These are phyloP conservation scores for Kradibia gibbosae DNA, from an alignment of 1,140 invertebrate species.

Conservation along the genomic window DNA sequence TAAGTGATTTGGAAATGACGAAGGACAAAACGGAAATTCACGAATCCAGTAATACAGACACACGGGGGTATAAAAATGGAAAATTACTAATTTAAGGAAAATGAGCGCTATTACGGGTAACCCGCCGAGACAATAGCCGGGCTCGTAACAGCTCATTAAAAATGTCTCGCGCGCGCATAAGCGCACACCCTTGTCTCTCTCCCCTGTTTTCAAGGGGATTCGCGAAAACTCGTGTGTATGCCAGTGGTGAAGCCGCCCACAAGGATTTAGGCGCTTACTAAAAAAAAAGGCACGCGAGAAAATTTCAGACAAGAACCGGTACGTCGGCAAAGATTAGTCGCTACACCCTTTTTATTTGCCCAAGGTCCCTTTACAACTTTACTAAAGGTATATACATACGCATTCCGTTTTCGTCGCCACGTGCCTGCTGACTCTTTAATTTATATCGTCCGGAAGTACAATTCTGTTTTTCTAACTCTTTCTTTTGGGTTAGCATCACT, in stretches of 20 bases:
- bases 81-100: conserved; percentile 39
- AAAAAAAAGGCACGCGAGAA: background rate
- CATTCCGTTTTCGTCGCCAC: background rate
- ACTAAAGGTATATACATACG: background rate
- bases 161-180: no score
- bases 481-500: background rate
- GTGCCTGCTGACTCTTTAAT: conserved; percentile 3
- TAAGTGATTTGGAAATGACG: background rate
- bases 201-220: conserved; percentile 11
- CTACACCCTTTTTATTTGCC: conserved; percentile 8
- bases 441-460: conserved; percentile 16
- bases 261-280: no score
- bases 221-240: background rate
- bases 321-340: background rate
- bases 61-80: background rate
- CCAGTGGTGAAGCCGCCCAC: background rate
- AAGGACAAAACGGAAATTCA: conserved; percentile 3
- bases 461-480: background rate
- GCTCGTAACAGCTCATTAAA: background rate
- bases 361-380: background rate
- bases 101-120: conserved; percentile 4
- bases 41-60: conserved; percentile 16
- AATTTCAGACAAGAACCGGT: background rate
- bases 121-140: conserved; percentile 15
- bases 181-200: background rate